Evolutionary conservation across 2,113 vertebrate genomes (phyloP).

Genomic region (Saccopteryx leptura): DNA sequence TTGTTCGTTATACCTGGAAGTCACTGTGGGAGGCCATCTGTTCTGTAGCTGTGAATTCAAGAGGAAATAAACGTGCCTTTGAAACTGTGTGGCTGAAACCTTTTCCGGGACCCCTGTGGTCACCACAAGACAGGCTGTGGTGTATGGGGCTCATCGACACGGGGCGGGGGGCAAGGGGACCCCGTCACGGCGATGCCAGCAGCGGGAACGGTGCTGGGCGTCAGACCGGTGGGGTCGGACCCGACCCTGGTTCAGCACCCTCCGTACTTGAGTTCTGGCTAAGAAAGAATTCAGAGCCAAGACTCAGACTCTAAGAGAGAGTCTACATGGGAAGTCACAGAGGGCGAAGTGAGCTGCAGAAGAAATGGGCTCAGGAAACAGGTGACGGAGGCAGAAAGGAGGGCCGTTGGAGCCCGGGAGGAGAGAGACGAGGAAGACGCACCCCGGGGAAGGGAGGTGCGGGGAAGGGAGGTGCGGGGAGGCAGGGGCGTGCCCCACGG

Average conservation of each 20-base stretch:
- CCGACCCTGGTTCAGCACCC: too few species aligned
- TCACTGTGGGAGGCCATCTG: constrained; percentile 32
- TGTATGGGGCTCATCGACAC: constrained; percentile 6
- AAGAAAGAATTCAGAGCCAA: too few species aligned
- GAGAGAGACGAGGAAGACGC: neutral
- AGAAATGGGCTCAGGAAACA: too few species aligned
- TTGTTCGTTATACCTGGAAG: constrained; percentile 58
- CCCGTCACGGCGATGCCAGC: neutral
- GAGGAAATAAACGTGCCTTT: constrained; percentile 17
- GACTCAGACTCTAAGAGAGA: too few species aligned
- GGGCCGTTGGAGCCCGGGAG: neutral
- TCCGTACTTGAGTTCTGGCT: too few species aligned
- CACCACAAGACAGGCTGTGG: constrained; percentile 3
- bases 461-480: neutral
- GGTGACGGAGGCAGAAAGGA: too few species aligned
- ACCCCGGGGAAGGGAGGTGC: neutral
- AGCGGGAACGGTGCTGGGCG: too few species aligned
- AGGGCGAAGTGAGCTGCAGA: too few species aligned
- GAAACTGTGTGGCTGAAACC: neutral
- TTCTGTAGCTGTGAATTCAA: constrained; percentile 46
- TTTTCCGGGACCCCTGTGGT: constrained; percentile 59
- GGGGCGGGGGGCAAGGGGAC: neutral
- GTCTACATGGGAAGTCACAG: too few species aligned
- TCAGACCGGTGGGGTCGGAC: too few species aligned
- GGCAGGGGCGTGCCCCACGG: neutral